Evolutionary conservation across 2,113 vertebrate genomes (phyloP), one percentile per base, ranked within the genome.

Genomic region (Catharus fuscescens): DNA sequence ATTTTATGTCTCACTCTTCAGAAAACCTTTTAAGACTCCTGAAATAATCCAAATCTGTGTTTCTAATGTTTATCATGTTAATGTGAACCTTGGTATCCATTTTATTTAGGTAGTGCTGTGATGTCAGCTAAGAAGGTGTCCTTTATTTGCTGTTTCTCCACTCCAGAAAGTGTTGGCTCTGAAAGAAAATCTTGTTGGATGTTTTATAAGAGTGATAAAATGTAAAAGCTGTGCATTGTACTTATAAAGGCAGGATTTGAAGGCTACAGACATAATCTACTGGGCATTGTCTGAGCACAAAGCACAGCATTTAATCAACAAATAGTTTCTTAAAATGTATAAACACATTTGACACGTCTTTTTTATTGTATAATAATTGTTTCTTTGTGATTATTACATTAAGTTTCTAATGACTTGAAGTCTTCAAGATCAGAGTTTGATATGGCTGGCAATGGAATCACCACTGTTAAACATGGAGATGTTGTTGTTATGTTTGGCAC

Each of bases 61-160:
- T 97, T 83, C 67, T 54, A 69, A 72, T 92, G 88, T 96, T 86
- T 88, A 57, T 76, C 78, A 61, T 91, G 83, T 96, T 93, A 97
- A 96, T 24, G 14, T 90, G 88, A 96, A 83, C 88, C 93, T 96
- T 83, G 45, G 72, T 94, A 88, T 97, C 91, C 40, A 6, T 96
- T 97, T 98, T 97, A 91, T 97, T 86, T 95, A 86, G 87, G 60
- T 90, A 90, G 83, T 76, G 65, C 92, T 94, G 18, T 97, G 96
- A 97, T 97, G 94, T 95, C 96, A 97, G 76, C 84, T 92, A 78
- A 85, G 88, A 95, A 97, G 73, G 73, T 94, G 50, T 88, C 92
- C 7, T 86, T 86, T 94, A 85, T 81, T 59, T 80, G 40, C 52
- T 57, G 20, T 84, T 71, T 31, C 14, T 88, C 24, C 40, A n/a